A percentile compares a stretch with the other conserved stretches of the same genome.
phyloP scores from a whole-genome alignment of 1,140 invertebrate genomes.

The Drosophila eugracilis region DNA sequence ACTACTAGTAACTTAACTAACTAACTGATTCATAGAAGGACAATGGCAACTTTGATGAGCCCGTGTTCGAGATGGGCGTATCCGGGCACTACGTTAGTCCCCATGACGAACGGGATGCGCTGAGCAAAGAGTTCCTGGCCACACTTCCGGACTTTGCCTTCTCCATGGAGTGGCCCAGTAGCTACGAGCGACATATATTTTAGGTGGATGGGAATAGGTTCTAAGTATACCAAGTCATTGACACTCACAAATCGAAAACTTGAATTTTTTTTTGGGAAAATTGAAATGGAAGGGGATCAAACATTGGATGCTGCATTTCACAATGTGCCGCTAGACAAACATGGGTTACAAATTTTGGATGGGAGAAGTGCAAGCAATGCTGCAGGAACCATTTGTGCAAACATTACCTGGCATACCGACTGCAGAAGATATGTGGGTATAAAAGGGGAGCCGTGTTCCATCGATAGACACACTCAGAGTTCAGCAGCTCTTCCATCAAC shows the following conservation, averaged over 20 bases:
- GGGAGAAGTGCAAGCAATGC: conserved; percentile 14
- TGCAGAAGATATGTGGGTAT: conserved; percentile 32
- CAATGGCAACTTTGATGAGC: conserved; percentile 69
- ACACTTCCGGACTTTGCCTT: conserved; percentile 41
- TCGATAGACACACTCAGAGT: conserved; percentile 55
- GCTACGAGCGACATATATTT: conserved; percentile 54
- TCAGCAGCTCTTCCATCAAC: conserved; percentile 31
- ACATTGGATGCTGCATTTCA: conserved; percentile 54
- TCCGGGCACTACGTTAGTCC: conserved; percentile 44
- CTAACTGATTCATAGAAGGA: conserved; percentile 84
- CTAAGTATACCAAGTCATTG: conserved; percentile 17
- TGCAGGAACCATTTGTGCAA: conserved; percentile 62
- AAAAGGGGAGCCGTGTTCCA: conserved; percentile 39
- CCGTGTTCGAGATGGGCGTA: conserved; percentile 49
- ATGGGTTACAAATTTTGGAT: conserved; percentile 10
- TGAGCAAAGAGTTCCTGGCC: conserved; percentile 26
- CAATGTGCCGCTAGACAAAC: conserved; percentile 41
- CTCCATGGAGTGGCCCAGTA: conserved; percentile 46
- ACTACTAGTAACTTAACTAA: too few relatives aligned
- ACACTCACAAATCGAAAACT: conserved; percentile 12
- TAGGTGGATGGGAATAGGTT: conserved; percentile 18
- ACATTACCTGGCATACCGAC: conserved; percentile 4
- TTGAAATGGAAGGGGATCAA: conserved; percentile 20
- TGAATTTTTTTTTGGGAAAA: conserved; percentile 1
- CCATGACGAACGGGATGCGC: conserved; percentile 25